Conservation (phyloP, 2,888 invertebrate species). For the Yponomeuta sedellus region DNA sequence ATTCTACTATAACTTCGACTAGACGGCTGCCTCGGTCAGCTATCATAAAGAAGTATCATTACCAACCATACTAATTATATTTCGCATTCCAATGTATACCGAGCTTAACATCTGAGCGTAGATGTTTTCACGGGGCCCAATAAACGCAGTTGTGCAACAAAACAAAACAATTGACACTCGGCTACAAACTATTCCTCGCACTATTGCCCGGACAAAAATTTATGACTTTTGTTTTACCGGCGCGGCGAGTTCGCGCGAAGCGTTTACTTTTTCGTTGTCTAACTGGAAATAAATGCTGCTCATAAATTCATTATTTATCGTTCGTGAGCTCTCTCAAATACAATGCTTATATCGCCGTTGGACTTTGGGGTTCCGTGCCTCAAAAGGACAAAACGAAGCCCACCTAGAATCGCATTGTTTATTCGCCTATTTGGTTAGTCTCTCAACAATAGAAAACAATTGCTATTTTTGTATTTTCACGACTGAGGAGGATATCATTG, state of each 20-base stretch:
- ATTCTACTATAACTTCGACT: too few species aligned
- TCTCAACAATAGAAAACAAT: too few species aligned
- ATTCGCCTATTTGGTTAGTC: too few species aligned
- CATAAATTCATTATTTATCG: constrained; percentile 17
- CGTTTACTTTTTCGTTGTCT: constrained; percentile 11
- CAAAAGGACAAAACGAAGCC: background rate
- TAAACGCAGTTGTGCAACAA: constrained; percentile 24
- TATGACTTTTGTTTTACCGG: constrained; percentile 62
- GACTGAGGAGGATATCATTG: too few species aligned
- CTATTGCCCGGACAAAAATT: constrained; percentile 52
- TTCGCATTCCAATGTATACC: too few species aligned
- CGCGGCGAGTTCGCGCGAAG: constrained; percentile 50
- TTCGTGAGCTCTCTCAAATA: constrained; percentile 5
- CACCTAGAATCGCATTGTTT: too few species aligned
- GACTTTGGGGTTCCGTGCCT: background rate
- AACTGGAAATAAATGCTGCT: constrained; percentile 14
- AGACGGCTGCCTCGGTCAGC: too few species aligned
- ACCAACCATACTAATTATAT: too few species aligned
- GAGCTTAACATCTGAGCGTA: too few species aligned
- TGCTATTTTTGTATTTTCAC: too few species aligned
- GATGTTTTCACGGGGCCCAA: constrained; percentile 18
- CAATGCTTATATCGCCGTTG: background rate
- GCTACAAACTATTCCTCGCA: constrained; percentile 46
- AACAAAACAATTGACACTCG: constrained; percentile 64
- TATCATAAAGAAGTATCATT: too few species aligned